A percentile compares a stretch with the other conserved stretches of the same genome.
These are phyloP conservation scores for Bombus consobrinus DNA, from an alignment of 1,140 invertebrate genomes.

Conservation along the genomic window DNA sequence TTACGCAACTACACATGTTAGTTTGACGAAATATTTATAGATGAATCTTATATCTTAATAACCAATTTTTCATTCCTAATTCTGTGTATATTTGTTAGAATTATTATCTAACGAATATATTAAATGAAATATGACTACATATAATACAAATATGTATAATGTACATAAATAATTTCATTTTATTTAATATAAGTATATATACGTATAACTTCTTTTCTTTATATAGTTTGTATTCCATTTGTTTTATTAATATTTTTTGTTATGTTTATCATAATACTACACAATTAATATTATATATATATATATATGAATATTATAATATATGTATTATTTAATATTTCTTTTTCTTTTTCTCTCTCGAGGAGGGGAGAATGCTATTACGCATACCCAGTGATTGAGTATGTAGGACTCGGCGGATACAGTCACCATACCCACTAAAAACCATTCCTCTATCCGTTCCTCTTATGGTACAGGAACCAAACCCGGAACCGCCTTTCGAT, in stretches of 20 bases:
- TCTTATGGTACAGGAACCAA: too few species aligned
- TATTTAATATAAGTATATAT: neutral
- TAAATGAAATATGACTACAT: neutral
- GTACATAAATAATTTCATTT: neutral
- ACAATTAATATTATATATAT: neutral
- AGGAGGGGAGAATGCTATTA: too few species aligned
- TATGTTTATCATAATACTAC: neutral
- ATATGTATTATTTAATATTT: neutral
- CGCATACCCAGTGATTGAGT: too few species aligned
- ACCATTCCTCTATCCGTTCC: rapidly evolving
- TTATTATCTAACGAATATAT: neutral
- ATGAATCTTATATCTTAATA: neutral
- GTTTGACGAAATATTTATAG: slow-evolving; percentile 12
- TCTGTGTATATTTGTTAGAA: slow-evolving; percentile 9
- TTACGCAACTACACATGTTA: neutral
- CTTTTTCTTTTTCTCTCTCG: too few species aligned
- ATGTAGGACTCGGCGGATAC: too few species aligned
- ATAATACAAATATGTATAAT: neutral
- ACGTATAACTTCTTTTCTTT: neutral
- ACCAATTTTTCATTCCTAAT: neutral
- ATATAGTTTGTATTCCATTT: neutral
- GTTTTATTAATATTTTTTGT: neutral
- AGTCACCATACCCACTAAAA: too few species aligned
- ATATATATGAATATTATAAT: neutral
- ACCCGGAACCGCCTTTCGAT: rapidly evolving